phyloP scores from a whole-genome alignment of 64 coral and sea anemone genomes.

The Anthopleura sola region DNA sequence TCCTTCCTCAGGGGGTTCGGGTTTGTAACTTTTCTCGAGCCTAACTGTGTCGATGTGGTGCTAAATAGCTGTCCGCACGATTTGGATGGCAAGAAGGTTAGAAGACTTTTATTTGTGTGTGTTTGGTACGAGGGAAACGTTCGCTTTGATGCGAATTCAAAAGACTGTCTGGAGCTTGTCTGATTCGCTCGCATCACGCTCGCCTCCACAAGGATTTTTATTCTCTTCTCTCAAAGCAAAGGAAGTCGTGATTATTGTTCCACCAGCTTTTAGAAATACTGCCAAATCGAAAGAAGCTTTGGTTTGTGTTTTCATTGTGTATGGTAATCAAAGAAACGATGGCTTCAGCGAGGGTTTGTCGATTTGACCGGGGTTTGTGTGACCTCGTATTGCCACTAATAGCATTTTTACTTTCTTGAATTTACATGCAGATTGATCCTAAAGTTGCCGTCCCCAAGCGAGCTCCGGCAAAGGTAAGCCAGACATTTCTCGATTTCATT shows the following conservation, averaged over 20 bases:
- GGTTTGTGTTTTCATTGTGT: conserved; percentile 2
- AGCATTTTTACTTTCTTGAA: conserved; percentile 30
- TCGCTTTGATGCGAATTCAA: conserved; percentile 40
- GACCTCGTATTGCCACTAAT: conserved; percentile 6
- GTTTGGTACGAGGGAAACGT: conserved; percentile 31
- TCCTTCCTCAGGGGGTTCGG: conserved; percentile 81
- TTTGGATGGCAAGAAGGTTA: conserved; percentile 90
- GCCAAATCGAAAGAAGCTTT: conserved; percentile 26
- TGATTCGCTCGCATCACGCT: conserved; percentile 28
- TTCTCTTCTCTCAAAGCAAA: not conserved
- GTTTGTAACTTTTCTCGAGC: conserved; percentile 91
- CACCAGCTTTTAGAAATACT: not conserved
- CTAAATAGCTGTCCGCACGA: conserved; percentile 63
- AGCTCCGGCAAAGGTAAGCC: conserved; percentile 63
- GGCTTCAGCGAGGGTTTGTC: conserved; percentile 15
- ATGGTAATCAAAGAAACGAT: not conserved
- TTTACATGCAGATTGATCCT: conserved; percentile 55
- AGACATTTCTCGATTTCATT: not conserved
- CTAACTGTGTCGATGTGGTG: conserved; percentile 62
- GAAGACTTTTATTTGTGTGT: conserved; percentile 39
- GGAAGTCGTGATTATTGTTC: conserved; percentile 14
- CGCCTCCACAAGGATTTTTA: not conserved
- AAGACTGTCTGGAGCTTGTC: conserved; percentile 18
- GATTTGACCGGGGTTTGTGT: conserved; percentile 11
- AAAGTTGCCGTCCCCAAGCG: conserved; percentile 64